A percentile compares a stretch with the other conserved stretches of the same genome.
Evolutionary conservation across 2,888 invertebrate species (phyloP).

Genomic region (Phania funesta): DNA sequence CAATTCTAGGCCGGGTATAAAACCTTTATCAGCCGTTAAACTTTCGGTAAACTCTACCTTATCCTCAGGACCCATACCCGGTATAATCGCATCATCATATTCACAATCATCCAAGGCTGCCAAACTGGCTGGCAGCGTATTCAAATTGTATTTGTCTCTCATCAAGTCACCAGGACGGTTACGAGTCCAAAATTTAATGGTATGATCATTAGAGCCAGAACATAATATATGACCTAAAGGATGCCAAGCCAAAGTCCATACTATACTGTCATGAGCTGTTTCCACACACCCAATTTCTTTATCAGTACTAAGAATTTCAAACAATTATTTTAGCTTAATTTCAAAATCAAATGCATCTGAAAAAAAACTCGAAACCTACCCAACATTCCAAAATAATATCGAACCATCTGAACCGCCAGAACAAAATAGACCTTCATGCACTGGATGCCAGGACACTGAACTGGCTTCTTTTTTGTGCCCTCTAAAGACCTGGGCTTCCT

Average conservation of each 20-base stretch:
- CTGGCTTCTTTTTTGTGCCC: slow-evolving; percentile 99
- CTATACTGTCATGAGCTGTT: slow-evolving; percentile 99
- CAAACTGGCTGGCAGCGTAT: slow-evolving; percentile 91
- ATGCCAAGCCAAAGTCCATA: slow-evolving; percentile 99
- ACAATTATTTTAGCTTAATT: not conserved
- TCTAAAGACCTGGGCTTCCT: slow-evolving; percentile 97
- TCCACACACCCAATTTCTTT: slow-evolving; percentile 99
- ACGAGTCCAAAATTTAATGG: slow-evolving; percentile 99
- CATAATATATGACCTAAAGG: slow-evolving; percentile 99
- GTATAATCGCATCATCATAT: slow-evolving; percentile 89
- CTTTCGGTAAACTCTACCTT: slow-evolving; percentile 88
- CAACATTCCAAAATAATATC: slow-evolving; percentile 99
- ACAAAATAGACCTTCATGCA: slow-evolving; percentile 97
- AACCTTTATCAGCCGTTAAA: slow-evolving; percentile 82
- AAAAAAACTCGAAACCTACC: slow-evolving; percentile 82
- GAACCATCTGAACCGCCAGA: slow-evolving; percentile 99
- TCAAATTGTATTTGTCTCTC: slow-evolving; percentile 98
- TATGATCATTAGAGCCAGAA: slow-evolving; percentile 99
- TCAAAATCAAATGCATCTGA: not conserved
- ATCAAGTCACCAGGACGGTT: slow-evolving; percentile 99
- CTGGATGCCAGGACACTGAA: slow-evolving; percentile 98
- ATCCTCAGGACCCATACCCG: slow-evolving; percentile 99
- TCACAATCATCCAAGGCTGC: slow-evolving; percentile 87
- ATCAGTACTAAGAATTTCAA: slow-evolving; percentile 85
- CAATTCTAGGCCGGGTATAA: slow-evolving; percentile 93